A percentile compares a stretch with the other conserved stretches of the same genome.
These are phyloP conservation scores for Hedya salicella DNA, from an alignment of 2,888 invertebrate species.

Conservation along the genomic window DNA sequence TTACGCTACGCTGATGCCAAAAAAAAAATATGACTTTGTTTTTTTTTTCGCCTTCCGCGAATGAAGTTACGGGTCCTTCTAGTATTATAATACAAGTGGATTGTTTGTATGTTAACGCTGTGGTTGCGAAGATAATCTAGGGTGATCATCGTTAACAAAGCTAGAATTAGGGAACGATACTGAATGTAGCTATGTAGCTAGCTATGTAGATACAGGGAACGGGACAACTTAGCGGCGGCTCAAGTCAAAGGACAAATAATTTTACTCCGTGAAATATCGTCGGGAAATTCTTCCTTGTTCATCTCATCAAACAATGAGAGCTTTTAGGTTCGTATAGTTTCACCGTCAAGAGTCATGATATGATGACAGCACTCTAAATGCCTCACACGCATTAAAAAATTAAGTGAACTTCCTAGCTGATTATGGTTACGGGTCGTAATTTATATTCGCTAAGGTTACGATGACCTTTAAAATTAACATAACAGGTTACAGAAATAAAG, in stretches of 20 bases:
- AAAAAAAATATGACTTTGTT: too few species aligned
- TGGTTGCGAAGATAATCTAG: constrained; percentile 10
- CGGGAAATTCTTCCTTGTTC: background rate
- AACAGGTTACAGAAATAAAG: too few species aligned
- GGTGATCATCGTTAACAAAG: constrained; percentile 29
- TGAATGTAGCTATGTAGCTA: constrained; percentile 4
- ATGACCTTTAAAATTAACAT: too few species aligned
- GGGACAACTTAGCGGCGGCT: constrained; percentile 9
- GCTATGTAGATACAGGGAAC: background rate
- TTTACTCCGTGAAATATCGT: constrained; percentile 9
- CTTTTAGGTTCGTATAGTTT: background rate
- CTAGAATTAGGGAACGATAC: constrained; percentile 18
- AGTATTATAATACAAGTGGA: constrained; percentile 9
- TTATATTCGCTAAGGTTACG: too few species aligned
- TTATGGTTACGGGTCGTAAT: too few species aligned
- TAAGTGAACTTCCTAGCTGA: too few species aligned
- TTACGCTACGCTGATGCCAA: too few species aligned
- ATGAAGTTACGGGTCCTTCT: too few species aligned
- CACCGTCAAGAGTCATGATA: too few species aligned
- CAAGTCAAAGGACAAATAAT: constrained; percentile 12
- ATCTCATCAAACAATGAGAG: constrained; percentile 11
- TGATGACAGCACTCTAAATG: too few species aligned
- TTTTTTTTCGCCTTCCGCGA: too few species aligned
- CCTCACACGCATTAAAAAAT: too few species aligned
- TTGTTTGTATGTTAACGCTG: constrained; percentile 11